phyloP scores from a whole-genome alignment of 2,888 invertebrate genomes.

The Baccha elongata region DNA sequence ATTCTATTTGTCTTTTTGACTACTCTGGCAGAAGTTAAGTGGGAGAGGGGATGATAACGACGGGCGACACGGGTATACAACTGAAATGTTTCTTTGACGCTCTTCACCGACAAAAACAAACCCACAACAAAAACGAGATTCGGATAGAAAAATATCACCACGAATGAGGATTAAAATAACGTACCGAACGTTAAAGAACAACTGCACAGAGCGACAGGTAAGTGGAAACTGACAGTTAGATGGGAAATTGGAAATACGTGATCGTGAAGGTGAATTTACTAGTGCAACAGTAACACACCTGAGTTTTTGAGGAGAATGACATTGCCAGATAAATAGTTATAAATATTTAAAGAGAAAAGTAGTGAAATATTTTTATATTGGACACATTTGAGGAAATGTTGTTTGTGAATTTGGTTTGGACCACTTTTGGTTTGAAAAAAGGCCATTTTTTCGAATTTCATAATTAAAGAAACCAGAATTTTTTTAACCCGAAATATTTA shows the following conservation, averaged over 20 bases:
- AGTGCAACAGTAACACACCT: slow-evolving; percentile 31
- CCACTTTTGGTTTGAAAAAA: too few species aligned
- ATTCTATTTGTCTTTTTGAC: slow-evolving; percentile 37
- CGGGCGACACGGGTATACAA: slow-evolving; percentile 52
- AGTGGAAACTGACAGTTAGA: slow-evolving; percentile 60
- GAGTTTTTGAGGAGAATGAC: background rate
- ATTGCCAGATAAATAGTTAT: slow-evolving; percentile 7
- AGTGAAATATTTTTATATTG: too few species aligned
- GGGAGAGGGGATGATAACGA: slow-evolving; percentile 12
- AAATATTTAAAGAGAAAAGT: background rate
- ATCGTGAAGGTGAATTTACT: slow-evolving; percentile 59
- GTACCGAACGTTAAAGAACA: slow-evolving; percentile 45
- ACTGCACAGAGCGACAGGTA: slow-evolving; percentile 62
- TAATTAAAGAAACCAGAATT: too few species aligned
- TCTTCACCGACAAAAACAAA: slow-evolving; percentile 23
- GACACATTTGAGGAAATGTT: too few species aligned
- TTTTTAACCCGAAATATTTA: too few species aligned
- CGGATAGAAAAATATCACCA: slow-evolving; percentile 26
- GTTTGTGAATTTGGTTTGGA: too few species aligned
- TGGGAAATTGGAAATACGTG: too few species aligned
- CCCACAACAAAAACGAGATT: slow-evolving; percentile 34
- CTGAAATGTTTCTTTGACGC: slow-evolving; percentile 52
- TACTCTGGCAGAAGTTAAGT: slow-evolving; percentile 35
- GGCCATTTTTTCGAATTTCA: too few species aligned
- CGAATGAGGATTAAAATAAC: slow-evolving; percentile 24